Evolutionary conservation across 1,140 invertebrate species (phyloP), one percentile per base, ranked within the genome.

Genomic region (Eumeta japonica): DNA sequence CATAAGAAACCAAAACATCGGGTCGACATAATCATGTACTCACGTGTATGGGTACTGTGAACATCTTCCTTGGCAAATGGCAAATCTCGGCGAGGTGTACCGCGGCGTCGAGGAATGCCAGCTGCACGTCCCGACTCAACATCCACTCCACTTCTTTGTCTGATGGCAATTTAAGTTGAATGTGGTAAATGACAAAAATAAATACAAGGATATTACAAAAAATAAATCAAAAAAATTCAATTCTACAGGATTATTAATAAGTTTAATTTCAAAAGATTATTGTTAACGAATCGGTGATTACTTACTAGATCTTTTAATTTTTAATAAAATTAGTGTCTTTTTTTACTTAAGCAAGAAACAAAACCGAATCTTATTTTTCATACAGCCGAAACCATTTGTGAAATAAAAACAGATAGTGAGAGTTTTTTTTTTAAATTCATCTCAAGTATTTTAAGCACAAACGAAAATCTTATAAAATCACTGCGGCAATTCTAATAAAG

Each of bases 141-240:
- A 92, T 82, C 45, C 87, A 83, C 1, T 90, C 87, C 46, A 96
- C 93, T 77, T 94, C 90, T 64, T 94, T 90, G 77, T 94, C 92
- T 96, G 62, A 17, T 14, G 17, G 47, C 20, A 54, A 46, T 41
- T 33, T 39, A 35, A 45, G 35, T 36, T 36, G 11, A 30, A 45
- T 36, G 33, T 33, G n/a, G n/a, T n/a, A n/a, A n/a, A n/a, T n/a
- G n/a, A n/a, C n/a, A n/a, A n/a, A n/a, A 24, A 7, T n/a, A 24
- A 24, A n/a, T n/a, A n/a, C n/a, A n/a, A n/a, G n/a, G n/a, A n/a
- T n/a, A n/a, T n/a, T n/a, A n/a, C n/a, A 78, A 77, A 50, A 40
- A 45, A 45, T 52, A 39, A 47, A 10, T 7, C 46, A 16, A 41
- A 12, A 27, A 39, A 14, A 24, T n/a, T 13, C 7, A 10, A 9